These are phyloP conservation scores for Alethe diademata DNA, from an alignment of 2,113 vertebrate species.

Conservation along the genomic window DNA sequence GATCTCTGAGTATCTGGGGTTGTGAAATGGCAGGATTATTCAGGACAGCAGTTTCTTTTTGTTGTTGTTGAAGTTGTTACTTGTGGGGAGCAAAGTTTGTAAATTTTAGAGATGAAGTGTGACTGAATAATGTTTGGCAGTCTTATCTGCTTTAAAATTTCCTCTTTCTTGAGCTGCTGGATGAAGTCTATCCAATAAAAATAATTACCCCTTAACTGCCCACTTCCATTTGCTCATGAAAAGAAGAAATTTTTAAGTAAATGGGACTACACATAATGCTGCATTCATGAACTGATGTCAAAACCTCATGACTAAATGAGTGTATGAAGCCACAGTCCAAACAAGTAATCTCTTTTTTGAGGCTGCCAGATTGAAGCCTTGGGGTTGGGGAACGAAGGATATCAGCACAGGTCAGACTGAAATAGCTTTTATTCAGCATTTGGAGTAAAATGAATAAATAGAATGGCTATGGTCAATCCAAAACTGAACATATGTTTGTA, in stretches of 20 bases:
- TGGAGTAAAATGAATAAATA: background rate
- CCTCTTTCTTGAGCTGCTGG: conserved; percentile 18
- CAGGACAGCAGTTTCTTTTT: background rate
- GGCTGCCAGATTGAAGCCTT: background rate
- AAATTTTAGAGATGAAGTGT: background rate
- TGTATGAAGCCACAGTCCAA: conserved; percentile 1
- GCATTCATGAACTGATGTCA: conserved; percentile 23
- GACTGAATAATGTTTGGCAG: background rate
- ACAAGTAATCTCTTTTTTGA: background rate
- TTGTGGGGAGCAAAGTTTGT: background rate
- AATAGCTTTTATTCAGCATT: conserved; percentile 17
- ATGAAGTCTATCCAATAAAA: conserved; percentile 4
- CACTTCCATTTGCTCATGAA: background rate
- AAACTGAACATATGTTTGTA: background rate
- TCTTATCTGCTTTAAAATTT: conserved; percentile 16
- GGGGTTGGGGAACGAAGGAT: background rate
- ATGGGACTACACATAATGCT: conserved; percentile 1
- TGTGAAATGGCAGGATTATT: background rate
- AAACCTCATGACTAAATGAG: conserved; percentile 26
- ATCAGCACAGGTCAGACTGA: background rate
- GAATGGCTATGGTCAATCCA: conserved; percentile 24
- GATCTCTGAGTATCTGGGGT: background rate
- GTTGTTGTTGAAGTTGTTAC: background rate
- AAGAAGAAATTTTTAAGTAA: conserved; percentile 29
- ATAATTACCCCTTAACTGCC: background rate